phyloP scores from a whole-genome alignment of 2,797 vertebrate species.

The Prunella strophiata region DNA sequence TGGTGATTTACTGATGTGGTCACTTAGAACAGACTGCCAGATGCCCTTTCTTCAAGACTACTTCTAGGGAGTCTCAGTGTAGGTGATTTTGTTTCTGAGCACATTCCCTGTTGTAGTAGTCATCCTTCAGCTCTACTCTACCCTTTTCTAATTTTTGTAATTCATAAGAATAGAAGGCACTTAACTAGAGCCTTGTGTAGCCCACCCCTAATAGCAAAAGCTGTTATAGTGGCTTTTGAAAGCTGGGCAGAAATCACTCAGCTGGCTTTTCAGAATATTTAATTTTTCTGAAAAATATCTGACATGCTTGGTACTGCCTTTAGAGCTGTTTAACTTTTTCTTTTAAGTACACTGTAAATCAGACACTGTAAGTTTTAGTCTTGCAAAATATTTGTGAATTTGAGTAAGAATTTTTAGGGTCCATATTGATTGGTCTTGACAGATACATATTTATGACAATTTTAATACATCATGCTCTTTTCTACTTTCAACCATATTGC shows the following conservation, averaged over 20 bases:
- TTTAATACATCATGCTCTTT: constrained; percentile 8
- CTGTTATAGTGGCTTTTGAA: background rate
- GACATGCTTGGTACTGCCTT: background rate
- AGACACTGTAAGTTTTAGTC: background rate
- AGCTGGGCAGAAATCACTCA: background rate
- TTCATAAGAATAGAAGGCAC: background rate
- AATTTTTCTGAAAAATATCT: background rate
- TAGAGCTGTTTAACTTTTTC: background rate
- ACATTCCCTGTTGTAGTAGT: background rate
- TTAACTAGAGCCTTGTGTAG: background rate
- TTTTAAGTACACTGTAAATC: background rate
- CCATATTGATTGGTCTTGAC: background rate
- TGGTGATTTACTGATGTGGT: background rate
- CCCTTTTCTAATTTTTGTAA: background rate
- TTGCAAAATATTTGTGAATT: constrained; percentile 8
- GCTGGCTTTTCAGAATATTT: background rate
- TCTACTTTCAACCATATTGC: constrained; percentile 14
- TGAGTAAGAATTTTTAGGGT: constrained; percentile 18
- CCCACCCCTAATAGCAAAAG: background rate
- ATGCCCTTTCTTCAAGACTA: background rate
- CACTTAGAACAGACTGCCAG: background rate
- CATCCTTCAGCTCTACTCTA: background rate
- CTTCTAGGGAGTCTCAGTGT: background rate
- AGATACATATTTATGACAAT: constrained; percentile 9
- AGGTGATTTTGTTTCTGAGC: background rate